Base-by-base conservation (phyloP, 2,797 vertebrate genomes). In the Ptychobarbus kaznakovi region DNA sequence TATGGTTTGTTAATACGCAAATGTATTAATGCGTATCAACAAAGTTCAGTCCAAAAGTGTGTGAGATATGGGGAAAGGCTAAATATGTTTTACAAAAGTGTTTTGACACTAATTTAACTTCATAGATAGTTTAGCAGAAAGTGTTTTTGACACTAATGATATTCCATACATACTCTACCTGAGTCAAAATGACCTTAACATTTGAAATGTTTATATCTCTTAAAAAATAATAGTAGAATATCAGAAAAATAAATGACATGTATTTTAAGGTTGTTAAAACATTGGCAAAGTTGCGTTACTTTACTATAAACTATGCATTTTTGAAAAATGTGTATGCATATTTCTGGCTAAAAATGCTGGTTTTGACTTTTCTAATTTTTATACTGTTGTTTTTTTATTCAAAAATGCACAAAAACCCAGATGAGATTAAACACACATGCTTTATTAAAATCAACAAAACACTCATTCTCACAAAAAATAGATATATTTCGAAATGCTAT, bases 401-500 rank as follows among this genome's bases (percentile, higher is more conserved):
- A 81, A 20, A 68, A 8, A 51, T 49, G 12, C 42, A 42, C n/a
- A 53, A 3, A 25, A 38, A 28, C 5, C 2, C 68, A 42, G 3
- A 8, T 44, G 49, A 18, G 61, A 25, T 28, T 80, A 65, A 22
- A 53, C 49, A 70, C 63, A 12, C 80, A 81, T 81, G 80, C 80
- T 81, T 81, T 81, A 81, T 81, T 81, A 44, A 81, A 56, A 70
- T 53, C 22, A 69, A 81, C 44, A 80, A 80, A 70, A 81, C 22
- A 18, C 66, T 70, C 44, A 69, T 68, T 68, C 44, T 69, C 75
- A 16, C 75, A n/a, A 65, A 78, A 78, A 79, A 79, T 79, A 79
- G 25, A 65, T 79, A 53, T 20, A 65, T 79, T 65, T 13, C 2
- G 5, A 20, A 44, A 4, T 3, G 3, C 12, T 28, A 40, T 7